Percentiles rank a stretch among this genome's conserved stretches.
phyloP scores from a whole-genome alignment of 2,888 invertebrate genomes.

The Watsonalla binaria region DNA sequence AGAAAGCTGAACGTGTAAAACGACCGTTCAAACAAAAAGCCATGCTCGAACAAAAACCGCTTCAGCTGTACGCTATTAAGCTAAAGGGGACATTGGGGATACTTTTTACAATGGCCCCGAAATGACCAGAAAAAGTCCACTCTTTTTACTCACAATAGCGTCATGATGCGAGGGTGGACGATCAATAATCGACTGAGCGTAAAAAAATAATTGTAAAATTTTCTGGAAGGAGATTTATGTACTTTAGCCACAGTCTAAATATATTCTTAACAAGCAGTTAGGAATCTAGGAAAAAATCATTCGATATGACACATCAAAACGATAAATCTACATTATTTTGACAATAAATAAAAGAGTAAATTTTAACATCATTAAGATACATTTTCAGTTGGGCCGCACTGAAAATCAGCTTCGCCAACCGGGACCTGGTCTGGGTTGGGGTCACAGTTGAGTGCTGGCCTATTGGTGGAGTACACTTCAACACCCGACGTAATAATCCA shows the following conservation, averaged over 20 bases:
- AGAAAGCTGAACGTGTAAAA: neutral
- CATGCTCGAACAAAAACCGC: slow-evolving; percentile 30
- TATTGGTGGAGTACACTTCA: too few species aligned
- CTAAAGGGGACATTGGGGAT: slow-evolving; percentile 59
- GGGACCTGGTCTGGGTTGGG: too few species aligned
- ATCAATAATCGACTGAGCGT: slow-evolving; percentile 54
- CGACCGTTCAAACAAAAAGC: neutral
- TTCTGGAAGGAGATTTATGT: slow-evolving; percentile 71
- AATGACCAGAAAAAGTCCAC: slow-evolving; percentile 72
- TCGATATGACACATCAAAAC: too few species aligned
- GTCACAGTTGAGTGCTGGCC: too few species aligned
- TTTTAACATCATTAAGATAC: too few species aligned
- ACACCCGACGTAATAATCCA: too few species aligned
- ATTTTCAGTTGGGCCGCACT: too few species aligned
- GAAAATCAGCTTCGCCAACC: too few species aligned
- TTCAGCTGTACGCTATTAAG: slow-evolving; percentile 68
- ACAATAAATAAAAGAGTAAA: too few species aligned
- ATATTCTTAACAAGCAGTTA: too few species aligned
- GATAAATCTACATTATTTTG: too few species aligned
- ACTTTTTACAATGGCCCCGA: slow-evolving; percentile 70
- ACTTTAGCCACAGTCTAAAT: slow-evolving; percentile 38
- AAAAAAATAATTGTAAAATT: slow-evolving; percentile 66
- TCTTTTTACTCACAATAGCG: slow-evolving; percentile 64
- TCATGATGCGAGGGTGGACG: slow-evolving; percentile 72
- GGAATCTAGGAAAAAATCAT: too few species aligned